Base-by-base conservation (phyloP, 2,888 invertebrate genomes). In the Enchytraeus crypticus region DNA sequence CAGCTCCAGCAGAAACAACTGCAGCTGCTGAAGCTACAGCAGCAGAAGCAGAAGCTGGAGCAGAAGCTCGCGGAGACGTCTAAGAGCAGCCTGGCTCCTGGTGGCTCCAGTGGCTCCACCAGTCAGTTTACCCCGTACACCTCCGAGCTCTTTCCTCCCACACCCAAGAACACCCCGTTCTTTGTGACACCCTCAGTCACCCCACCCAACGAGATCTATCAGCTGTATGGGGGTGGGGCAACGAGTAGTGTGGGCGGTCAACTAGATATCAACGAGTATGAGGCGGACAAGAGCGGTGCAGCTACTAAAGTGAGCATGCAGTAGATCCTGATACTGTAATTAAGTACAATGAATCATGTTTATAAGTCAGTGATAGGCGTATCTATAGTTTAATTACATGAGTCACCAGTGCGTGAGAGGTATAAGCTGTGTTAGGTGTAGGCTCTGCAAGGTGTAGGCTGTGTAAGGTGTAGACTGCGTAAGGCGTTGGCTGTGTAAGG, bases 141-240 rank as follows among this genome's bases (percentile, higher is more conserved):
- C 46, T 68, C 71, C 14, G 72, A 72, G 53, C 66, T 72, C 56
- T 67, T 72, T 60, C 74, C 74, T 5, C 74, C 77, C 14, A 77
- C 78, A 1, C 77, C 78, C 2, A 79, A 80, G 66, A 77, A 79
- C 47, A 79, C 79, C 1, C 79, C 78, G 11, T 73, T 76, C 61
- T 73, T 72, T 58, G 74, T 75, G 70, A 76, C 75, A 0, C 77
- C 75, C 21, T 74, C 74, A 4, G 67, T 75, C 26, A 75, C 75
- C n/a, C 75, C 75, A 34, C 76, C 76, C 11, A 65, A 66, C 32
- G 66, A 67, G 54, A 57, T 45, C 43, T 60, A 60, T 49, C 60
- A 60, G 18, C 33, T 60, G 18, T 55, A 45, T 27, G 46, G 53
- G 46, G 53, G 53, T n/a, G 53, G 43, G 8, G n/a, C 11, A 29